These are phyloP conservation scores for Cyclina sinensis DNA, from an alignment of 1,140 invertebrate species.

Conservation along the genomic window DNA sequence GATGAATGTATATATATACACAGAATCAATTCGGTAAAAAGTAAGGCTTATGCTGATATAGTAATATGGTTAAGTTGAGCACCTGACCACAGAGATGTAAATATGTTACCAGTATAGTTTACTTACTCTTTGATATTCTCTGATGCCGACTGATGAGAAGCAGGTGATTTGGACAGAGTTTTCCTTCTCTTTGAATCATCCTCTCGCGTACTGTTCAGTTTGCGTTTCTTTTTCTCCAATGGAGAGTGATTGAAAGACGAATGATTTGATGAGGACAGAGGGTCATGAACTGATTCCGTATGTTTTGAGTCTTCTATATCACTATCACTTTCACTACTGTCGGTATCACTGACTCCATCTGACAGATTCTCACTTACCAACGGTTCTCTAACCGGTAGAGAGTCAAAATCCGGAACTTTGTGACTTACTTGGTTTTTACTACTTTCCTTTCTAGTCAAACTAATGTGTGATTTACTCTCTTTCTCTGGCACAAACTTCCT, in stretches of 20 bases:
- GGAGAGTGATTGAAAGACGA: constrained; percentile 55
- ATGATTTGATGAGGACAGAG: constrained; percentile 53
- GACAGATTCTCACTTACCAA: neutral
- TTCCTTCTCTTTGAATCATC: constrained; percentile 54
- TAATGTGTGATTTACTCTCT: neutral
- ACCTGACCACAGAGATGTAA: too few relatives aligned
- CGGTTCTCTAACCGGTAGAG: constrained; percentile 28
- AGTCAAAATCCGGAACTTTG: constrained; percentile 18
- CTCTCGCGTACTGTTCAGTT: constrained; percentile 30
- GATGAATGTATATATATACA: too few relatives aligned
- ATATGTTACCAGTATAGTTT: neutral
- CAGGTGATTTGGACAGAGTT: constrained; percentile 42
- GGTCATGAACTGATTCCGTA: neutral
- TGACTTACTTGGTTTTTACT: constrained; percentile 27
- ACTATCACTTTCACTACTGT: constrained; percentile 31
- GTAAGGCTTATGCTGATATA: too few relatives aligned
- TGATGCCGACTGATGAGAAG: neutral
- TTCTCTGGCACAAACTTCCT: constrained; percentile 48
- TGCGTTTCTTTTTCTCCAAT: constrained; percentile 50
- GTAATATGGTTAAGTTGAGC: too few relatives aligned
- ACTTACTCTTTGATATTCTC: constrained; percentile 41
- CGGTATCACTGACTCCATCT: constrained; percentile 18
- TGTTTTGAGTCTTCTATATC: constrained; percentile 15
- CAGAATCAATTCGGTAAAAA: too few relatives aligned
- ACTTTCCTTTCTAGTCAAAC: neutral